These are phyloP conservation scores for Noctua fimbriata DNA, from an alignment of 2,888 invertebrate genomes.

Conservation along the genomic window DNA sequence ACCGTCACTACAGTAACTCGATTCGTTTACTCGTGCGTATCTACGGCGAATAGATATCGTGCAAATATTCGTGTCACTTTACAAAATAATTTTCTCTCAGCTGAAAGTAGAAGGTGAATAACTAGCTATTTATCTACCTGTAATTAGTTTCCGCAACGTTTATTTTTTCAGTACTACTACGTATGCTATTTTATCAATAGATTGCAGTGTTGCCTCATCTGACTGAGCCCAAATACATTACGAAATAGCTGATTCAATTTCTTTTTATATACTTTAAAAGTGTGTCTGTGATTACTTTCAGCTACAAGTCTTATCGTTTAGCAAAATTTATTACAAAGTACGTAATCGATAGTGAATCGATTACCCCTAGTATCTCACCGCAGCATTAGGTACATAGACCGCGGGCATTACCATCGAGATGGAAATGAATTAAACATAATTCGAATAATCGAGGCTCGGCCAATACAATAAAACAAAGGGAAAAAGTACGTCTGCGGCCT, in stretches of 20 bases:
- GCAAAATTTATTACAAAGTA: slow-evolving; percentile 37
- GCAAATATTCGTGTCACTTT: slow-evolving; percentile 45
- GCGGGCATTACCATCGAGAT: slow-evolving; percentile 84
- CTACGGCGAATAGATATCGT: slow-evolving; percentile 55
- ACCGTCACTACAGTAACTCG: slow-evolving; percentile 71
- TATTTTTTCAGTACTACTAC: not conserved
- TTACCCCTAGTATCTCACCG: slow-evolving; percentile 69
- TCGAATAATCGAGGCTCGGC: slow-evolving; percentile 88
- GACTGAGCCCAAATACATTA: not conserved
- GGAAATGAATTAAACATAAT: slow-evolving; percentile 90
- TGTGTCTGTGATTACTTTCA: not conserved
- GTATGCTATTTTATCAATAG: not conserved
- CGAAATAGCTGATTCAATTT: not conserved
- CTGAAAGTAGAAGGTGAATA: slow-evolving; percentile 25
- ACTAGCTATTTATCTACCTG: not conserved
- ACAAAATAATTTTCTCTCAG: slow-evolving; percentile 40
- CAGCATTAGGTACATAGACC: slow-evolving; percentile 74
- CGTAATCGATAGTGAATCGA: slow-evolving; percentile 65
- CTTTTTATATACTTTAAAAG: not conserved
- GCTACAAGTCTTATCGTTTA: slow-evolving; percentile 16
- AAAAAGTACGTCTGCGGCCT: slow-evolving; percentile 85
- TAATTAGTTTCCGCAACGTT: slow-evolving; percentile 45
- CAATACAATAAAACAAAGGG: slow-evolving; percentile 89
- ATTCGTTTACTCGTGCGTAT: slow-evolving; percentile 65
- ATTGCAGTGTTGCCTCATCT: not conserved